Conservation (phyloP, 2,888 invertebrate genomes). For the Yponomeuta malinellus region DNA sequence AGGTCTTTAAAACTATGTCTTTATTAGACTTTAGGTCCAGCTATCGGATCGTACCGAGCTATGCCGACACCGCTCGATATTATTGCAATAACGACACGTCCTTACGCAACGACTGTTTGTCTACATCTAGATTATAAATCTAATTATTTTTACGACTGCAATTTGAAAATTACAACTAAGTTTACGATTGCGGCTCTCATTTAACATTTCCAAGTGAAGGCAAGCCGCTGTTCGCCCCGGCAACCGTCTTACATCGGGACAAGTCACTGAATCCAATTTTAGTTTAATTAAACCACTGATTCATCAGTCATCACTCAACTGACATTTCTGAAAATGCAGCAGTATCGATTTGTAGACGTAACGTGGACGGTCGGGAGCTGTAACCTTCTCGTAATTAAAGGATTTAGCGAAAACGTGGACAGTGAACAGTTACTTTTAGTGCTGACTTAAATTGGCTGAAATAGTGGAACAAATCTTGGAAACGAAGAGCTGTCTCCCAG, state of each 20-base stretch:
- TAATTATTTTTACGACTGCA: constrained; percentile 1
- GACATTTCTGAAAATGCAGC: not conserved
- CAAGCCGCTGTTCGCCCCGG: not conserved
- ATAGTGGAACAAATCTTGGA: too few relatives aligned
- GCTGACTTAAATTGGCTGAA: too few relatives aligned
- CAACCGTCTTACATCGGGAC: not conserved
- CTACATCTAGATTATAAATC: not conserved
- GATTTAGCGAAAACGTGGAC: too few relatives aligned
- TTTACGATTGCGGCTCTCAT: not conserved
- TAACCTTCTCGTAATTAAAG: too few relatives aligned
- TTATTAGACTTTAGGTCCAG: too few relatives aligned
- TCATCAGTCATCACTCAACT: not conserved
- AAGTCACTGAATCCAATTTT: not conserved
- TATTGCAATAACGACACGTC: not conserved
- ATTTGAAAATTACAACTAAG: not conserved
- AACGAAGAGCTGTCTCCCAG: too few relatives aligned
- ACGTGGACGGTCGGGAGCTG: not conserved
- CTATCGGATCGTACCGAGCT: not conserved
- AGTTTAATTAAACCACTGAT: not conserved
- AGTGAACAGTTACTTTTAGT: too few relatives aligned
- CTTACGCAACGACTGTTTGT: not conserved
- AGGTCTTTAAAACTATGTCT: too few relatives aligned
- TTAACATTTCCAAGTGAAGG: not conserved
- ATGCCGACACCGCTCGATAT: not conserved
- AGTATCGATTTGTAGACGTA: not conserved